Percentiles rank a stretch among this genome's conserved stretches.
These are phyloP conservation scores for Capromys pilorides DNA, from an alignment of 2,797 vertebrate genomes.

Conservation along the genomic window DNA sequence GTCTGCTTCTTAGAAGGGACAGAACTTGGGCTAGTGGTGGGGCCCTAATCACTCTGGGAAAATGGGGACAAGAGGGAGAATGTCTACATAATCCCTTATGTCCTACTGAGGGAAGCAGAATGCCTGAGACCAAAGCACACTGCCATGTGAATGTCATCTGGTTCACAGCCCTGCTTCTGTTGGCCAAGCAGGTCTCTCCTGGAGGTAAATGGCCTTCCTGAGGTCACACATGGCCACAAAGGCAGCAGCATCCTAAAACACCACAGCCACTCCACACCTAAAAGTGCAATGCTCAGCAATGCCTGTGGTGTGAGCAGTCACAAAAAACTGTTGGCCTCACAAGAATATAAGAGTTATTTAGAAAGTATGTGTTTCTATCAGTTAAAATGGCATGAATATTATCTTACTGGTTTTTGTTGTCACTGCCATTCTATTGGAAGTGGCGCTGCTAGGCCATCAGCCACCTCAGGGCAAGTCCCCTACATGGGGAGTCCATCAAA, in stretches of 20 bases:
- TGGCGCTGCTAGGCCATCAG: neutral
- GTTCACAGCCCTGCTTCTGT: neutral
- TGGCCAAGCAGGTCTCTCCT: neutral
- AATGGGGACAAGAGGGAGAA: neutral
- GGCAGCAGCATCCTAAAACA: neutral
- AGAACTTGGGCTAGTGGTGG: neutral
- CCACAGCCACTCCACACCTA: rapidly evolving
- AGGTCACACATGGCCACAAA: neutral
- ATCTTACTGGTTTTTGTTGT: neutral
- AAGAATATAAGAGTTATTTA: neutral
- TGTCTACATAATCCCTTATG: neutral
- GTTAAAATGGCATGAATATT: neutral
- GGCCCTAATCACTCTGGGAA: neutral
- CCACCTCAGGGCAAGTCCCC: neutral
- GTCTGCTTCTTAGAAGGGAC: neutral
- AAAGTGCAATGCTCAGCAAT: neutral
- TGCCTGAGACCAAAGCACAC: neutral
- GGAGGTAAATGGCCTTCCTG: neutral
- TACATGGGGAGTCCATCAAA: neutral
- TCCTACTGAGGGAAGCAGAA: neutral
- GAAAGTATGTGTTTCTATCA: neutral
- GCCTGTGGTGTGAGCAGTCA: neutral
- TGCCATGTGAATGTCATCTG: neutral
- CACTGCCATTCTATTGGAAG: neutral
- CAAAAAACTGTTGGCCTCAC: neutral